A percentile compares a stretch with the other conserved stretches of the same genome.
Conservation (phyloP, 2,113 vertebrate species). For the Emberiza fucata region DNA sequence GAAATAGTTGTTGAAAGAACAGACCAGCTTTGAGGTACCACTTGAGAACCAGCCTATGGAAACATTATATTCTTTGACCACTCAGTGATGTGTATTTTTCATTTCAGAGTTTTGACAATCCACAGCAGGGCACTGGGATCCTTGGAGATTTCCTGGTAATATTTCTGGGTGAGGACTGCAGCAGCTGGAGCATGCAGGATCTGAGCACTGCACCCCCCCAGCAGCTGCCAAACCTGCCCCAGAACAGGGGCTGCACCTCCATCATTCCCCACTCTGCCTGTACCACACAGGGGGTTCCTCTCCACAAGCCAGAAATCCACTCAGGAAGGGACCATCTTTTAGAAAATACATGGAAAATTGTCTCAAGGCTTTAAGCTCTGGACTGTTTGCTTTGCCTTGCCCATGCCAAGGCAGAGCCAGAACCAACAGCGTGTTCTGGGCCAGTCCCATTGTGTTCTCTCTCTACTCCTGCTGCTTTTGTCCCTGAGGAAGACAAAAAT, state of each 20-base stretch:
- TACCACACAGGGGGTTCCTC: not conserved
- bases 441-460: fast-evolving
- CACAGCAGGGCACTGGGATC: not conserved
- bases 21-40: not conserved
- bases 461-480: not conserved
- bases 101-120: not conserved
- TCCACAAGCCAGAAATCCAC: not conserved
- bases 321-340: not conserved
- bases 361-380: not conserved
- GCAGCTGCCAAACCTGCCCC: not conserved
- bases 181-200: fast-evolving
- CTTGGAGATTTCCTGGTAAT: not conserved
- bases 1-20: not conserved
- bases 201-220: not conserved
- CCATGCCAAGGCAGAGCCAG: not conserved
- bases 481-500: not conserved
- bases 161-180: not conserved
- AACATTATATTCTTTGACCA: fast-evolving
- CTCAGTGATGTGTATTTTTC: not conserved
- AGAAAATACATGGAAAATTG: not conserved
- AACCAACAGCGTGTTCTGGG: fast-evolving
- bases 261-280: not conserved
- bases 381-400: not conserved
- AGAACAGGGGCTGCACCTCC: too few species aligned
- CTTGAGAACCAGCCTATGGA: not conserved